Evolutionary conservation across 2,797 vertebrate species (phyloP).

Genomic region (Gymnoscopelus microlampas): DNA sequence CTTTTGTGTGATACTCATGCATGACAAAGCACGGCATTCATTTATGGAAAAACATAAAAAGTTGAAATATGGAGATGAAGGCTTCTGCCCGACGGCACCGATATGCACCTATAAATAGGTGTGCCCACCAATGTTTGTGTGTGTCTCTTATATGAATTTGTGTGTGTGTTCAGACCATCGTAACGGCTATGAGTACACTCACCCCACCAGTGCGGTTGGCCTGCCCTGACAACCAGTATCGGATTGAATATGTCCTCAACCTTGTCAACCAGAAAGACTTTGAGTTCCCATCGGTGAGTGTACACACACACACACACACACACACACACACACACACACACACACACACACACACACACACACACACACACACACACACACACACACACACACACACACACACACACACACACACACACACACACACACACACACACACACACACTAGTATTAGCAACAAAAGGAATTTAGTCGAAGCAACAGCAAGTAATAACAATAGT

Average conservation of each 20-base stretch:
- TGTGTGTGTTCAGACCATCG: constrained; percentile 86
- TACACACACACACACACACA: not conserved
- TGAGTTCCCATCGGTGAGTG: constrained; percentile 93
- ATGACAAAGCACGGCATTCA: no score
- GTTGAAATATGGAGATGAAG: no score
- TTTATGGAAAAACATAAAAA: no score
- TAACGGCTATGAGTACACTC: constrained; percentile 94
- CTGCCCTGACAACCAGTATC: constrained; percentile 90
- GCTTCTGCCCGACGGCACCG: not conserved
- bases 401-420: no score
- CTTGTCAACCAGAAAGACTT: constrained; percentile 94
- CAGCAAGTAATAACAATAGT: no score
- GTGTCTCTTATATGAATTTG: not conserved
- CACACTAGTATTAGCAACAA: no score
- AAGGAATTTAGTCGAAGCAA: no score
- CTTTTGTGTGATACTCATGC: no score
- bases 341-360: not conserved
- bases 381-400: no score
- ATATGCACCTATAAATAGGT: no score
- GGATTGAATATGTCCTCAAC: constrained; percentile 95
- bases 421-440: no score
- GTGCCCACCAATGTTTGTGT: not conserved
- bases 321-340: not conserved
- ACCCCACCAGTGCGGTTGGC: constrained; percentile 94
- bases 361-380: no score